Conservation (phyloP, 2,113 vertebrate genomes). For the Potamarius usumacintae region DNA sequence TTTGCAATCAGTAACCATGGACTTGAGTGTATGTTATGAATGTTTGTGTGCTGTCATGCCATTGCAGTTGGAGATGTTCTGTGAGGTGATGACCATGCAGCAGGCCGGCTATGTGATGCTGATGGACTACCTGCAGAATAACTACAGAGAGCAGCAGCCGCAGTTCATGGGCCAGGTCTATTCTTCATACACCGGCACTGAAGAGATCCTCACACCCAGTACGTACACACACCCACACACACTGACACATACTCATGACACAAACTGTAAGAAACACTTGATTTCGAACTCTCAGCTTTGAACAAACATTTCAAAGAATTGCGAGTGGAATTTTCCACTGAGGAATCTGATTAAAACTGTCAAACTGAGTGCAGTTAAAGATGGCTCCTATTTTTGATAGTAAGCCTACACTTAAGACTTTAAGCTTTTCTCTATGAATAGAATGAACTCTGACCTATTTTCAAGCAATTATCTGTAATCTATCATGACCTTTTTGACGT, state of each 20-base stretch:
- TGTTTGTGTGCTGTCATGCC: constrained; percentile 20
- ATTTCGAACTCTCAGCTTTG: not conserved
- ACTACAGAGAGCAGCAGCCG: constrained; percentile 88
- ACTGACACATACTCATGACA: constrained; percentile 5
- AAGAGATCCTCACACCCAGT: constrained; percentile 90
- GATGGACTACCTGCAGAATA: constrained; percentile 98
- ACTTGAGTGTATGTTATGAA: constrained; percentile 2
- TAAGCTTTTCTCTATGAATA: not conserved
- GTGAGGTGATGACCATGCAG: constrained; percentile 98
- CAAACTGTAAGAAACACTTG: not conserved
- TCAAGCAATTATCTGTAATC: not conserved
- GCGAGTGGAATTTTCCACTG: constrained; percentile 24
- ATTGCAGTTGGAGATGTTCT: constrained; percentile 87
- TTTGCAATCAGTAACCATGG: not conserved
- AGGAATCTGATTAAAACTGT: not conserved
- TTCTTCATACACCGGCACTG: constrained; percentile 92
- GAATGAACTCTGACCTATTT: constrained; percentile 19
- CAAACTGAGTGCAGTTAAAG: constrained; percentile 24
- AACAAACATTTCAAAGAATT: not conserved
- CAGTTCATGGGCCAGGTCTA: constrained; percentile 92
- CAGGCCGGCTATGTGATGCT: constrained; percentile 95
- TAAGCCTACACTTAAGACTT: not conserved
- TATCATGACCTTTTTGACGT: not conserved
- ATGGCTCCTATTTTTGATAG: constrained; percentile 28
- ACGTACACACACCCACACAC: constrained; percentile 49